Conservation (phyloP, 2,797 vertebrate species). For the Podarcis lilfordi region DNA sequence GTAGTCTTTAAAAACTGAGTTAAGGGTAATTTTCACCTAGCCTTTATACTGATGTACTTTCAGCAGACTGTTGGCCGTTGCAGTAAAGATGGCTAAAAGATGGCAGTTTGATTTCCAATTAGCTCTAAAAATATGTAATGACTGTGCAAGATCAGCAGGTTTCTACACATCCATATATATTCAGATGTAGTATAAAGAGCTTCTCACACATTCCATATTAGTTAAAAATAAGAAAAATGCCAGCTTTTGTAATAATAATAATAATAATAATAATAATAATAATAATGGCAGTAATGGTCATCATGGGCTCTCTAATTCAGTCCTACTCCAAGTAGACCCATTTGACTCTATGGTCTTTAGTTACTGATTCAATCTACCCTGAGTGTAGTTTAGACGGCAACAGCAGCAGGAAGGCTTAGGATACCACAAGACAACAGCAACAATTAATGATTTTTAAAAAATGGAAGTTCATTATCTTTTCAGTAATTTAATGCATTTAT, state of each 20-base stretch:
- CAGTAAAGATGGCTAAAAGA: constrained; percentile 52
- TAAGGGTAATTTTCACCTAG: not conserved
- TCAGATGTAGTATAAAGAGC: constrained; percentile 35
- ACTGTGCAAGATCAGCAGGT: constrained; percentile 43
- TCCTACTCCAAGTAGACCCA: too few species aligned
- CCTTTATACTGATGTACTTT: not conserved
- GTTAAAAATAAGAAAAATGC: constrained; percentile 48
- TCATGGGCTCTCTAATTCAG: not conserved
- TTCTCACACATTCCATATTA: not conserved
- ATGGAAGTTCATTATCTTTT: not conserved
- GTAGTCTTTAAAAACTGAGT: not conserved
- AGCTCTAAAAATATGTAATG: constrained; percentile 10
- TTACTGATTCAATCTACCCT: too few species aligned
- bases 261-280: constrained; percentile 3
- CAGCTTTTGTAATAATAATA: not conserved
- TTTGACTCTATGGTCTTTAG: too few species aligned
- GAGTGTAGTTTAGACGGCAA: too few species aligned
- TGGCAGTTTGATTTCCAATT: constrained; percentile 28
- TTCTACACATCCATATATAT: constrained; percentile 49
- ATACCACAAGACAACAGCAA: too few species aligned
- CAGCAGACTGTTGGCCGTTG: constrained; percentile 23
- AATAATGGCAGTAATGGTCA: too few species aligned
- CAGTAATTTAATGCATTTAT: too few species aligned
- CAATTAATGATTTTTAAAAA: constrained; percentile 2
- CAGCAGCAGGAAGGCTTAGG: too few species aligned